A percentile compares a stretch with the other conserved stretches of the same genome.
These are phyloP conservation scores for Chinchilla lanigera DNA, from an alignment of 2,113 vertebrate genomes.

Conservation along the genomic window DNA sequence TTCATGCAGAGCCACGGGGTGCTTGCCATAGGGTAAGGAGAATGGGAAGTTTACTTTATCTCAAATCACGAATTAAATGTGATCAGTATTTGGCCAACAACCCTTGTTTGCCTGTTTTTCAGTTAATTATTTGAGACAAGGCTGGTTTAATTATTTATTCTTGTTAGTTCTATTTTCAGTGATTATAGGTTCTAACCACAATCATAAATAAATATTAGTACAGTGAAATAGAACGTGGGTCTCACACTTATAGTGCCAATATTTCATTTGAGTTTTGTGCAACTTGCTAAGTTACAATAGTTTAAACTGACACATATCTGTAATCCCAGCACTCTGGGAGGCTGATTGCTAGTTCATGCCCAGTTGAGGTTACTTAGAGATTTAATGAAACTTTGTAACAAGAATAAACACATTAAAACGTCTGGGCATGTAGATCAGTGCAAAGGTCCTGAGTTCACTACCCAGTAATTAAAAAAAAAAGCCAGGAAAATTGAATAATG, in stretches of 20 bases:
- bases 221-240: background rate
- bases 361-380: background rate
- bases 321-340: background rate
- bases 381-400: background rate
- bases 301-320: background rate
- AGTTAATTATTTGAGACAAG: conserved; percentile 14
- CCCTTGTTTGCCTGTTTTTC: background rate
- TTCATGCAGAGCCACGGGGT: background rate
- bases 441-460: background rate
- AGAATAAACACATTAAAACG: background rate
- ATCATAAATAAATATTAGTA: background rate
- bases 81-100: background rate
- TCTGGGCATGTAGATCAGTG: background rate
- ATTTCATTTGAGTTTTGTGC: background rate
- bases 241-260: background rate
- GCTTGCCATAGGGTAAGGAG: background rate
- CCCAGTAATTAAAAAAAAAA: background rate
- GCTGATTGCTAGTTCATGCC: background rate
- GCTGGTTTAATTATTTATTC: background rate
- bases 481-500: background rate
- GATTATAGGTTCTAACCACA: background rate
- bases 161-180: background rate
- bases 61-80: background rate
- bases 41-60: background rate
- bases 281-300: background rate